Evolutionary conservation across 1,140 invertebrate species (phyloP).

Genomic region (Bombus huntii): DNA sequence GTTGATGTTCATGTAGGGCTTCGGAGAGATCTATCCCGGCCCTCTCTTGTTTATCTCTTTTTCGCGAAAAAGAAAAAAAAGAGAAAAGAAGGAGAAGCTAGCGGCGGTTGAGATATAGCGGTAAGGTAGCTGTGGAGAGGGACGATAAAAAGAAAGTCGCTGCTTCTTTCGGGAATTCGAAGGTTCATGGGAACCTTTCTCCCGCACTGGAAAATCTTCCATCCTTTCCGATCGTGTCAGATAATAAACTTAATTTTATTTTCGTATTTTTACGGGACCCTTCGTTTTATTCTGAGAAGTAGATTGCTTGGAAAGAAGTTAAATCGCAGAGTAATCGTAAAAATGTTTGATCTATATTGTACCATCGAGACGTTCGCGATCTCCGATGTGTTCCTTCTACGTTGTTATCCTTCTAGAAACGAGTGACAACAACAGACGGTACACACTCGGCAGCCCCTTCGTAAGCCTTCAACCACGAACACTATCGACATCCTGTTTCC

Average conservation of each 20-base stretch:
- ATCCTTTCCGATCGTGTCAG: not conserved
- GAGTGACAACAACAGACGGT: conserved; percentile 14
- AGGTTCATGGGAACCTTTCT: conserved; percentile 6
- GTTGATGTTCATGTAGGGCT: conserved; percentile 63
- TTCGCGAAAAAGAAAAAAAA: not conserved
- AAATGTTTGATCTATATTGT: too few relatives aligned
- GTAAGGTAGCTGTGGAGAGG: conserved; percentile 1
- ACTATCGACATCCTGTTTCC: conserved; percentile 40
- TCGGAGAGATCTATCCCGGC: conserved; percentile 57
- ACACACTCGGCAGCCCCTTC: not conserved
- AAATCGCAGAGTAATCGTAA: not conserved
- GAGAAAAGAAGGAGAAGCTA: not conserved
- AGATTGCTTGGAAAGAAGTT: not conserved
- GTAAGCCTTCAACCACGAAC: conserved; percentile 20
- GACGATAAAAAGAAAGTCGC: conserved; percentile 9
- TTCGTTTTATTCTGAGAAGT: not conserved
- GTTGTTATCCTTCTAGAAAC: not conserved
- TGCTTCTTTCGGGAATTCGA: conserved; percentile 14
- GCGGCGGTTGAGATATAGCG: not conserved
- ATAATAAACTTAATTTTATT: not conserved
- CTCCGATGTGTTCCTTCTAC: not conserved
- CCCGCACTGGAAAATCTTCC: not conserved
- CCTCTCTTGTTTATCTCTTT: conserved; percentile 33
- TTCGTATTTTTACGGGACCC: too few relatives aligned
- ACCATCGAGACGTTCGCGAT: not conserved